Conservation (phyloP, 2,113 vertebrate species). For the Propithecus coquereli region DNA sequence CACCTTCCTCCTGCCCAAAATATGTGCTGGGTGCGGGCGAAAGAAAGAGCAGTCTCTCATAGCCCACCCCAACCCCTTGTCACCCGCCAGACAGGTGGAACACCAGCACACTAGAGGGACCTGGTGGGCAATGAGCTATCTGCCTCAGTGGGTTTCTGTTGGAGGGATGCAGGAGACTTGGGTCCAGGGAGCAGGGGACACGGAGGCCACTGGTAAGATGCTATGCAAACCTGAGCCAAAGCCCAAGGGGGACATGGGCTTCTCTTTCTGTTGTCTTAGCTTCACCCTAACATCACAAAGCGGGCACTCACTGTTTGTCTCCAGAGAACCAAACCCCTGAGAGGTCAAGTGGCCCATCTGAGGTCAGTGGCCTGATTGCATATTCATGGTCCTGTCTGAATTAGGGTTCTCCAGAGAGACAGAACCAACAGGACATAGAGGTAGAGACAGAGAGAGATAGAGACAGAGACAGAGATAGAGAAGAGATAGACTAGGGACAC, state of each 20-base stretch:
- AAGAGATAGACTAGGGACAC: not conserved
- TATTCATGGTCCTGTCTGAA: not conserved
- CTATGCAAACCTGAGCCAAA: not conserved
- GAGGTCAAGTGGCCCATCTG: no score
- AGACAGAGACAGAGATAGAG: not conserved
- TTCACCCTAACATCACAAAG: not conserved
- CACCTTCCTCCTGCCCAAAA: not conserved
- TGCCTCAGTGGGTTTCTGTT: not conserved
- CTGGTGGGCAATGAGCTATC: not conserved
- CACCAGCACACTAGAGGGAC: no score
- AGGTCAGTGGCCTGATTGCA: not conserved
- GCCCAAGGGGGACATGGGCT: no score
- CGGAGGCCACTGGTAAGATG: not conserved
- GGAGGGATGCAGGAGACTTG: no score
- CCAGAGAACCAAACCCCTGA: not conserved
- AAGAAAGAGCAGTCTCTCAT: not conserved
- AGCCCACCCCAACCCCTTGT: accelerated
- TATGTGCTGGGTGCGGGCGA: accelerated
- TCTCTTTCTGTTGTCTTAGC: no score
- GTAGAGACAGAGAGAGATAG: not conserved
- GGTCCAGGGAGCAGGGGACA: not conserved
- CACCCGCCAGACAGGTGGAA: not conserved
- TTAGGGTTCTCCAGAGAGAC: not conserved
- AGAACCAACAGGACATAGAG: not conserved
- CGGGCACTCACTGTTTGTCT: not conserved